Evolutionary conservation across 2,113 vertebrate species (phyloP).

Genomic region (Laticauda laticaudata): DNA sequence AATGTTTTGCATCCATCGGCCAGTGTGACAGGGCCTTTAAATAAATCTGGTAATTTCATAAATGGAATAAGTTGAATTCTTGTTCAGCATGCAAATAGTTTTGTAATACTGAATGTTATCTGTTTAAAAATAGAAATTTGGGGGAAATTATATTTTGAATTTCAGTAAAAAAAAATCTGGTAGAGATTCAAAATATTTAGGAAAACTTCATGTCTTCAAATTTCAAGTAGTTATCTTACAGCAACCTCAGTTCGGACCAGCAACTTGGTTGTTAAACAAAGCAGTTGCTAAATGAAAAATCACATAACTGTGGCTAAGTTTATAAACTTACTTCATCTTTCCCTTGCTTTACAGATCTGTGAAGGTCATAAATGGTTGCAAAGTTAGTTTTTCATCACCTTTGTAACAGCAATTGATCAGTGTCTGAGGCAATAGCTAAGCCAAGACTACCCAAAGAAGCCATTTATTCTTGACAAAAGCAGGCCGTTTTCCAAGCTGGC

Average conservation of each 20-base stretch:
- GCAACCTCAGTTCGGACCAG: background rate
- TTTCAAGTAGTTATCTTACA: background rate
- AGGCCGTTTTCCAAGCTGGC: background rate
- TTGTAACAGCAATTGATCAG: background rate
- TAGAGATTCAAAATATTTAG: background rate
- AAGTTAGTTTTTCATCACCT: background rate
- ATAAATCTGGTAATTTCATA: conserved; percentile 4
- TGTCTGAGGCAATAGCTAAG: background rate
- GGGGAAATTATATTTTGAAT: background rate
- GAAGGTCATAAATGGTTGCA: background rate
- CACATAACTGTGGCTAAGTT: background rate
- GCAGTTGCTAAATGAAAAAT: background rate
- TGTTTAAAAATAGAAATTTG: background rate
- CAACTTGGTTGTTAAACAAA: background rate
- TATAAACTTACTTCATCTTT: background rate
- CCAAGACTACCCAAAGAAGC: background rate
- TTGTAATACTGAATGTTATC: background rate
- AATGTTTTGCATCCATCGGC: too few relatives aligned
- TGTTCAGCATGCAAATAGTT: background rate
- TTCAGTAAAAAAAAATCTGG: background rate
- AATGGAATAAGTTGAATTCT: conserved; percentile 1
- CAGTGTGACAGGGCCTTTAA: background rate
- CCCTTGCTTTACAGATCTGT: background rate
- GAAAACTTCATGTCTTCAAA: background rate
- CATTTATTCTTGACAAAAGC: background rate